These are phyloP conservation scores for Formica selysi DNA, from an alignment of 1,140 invertebrate species.

Conservation along the genomic window DNA sequence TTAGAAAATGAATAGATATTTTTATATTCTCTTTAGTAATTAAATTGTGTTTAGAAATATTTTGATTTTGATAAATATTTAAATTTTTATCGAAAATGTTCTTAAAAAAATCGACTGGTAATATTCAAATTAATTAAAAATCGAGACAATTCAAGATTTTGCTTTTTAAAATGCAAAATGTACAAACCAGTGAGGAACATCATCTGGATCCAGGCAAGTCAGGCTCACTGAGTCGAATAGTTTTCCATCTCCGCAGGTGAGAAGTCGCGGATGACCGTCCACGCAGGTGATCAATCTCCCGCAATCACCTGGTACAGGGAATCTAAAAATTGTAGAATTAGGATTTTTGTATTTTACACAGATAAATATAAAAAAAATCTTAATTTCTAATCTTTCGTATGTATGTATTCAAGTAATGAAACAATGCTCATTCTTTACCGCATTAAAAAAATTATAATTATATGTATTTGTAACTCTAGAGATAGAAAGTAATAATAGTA, in stretches of 20 bases:
- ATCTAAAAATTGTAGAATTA: conserved; percentile 85
- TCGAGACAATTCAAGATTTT: not conserved
- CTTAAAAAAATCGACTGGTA: too few relatives aligned
- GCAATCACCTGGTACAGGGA: conserved; percentile 93
- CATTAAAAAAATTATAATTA: not conserved
- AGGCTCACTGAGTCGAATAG: conserved; percentile 94
- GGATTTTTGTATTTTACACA: not conserved
- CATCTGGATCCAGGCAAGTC: conserved; percentile 93
- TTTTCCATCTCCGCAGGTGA: conserved; percentile 94
- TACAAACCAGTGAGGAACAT: conserved; percentile 89
- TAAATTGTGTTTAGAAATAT: conserved; percentile 1
- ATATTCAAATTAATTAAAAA: not conserved
- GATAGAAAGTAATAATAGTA: too few relatives aligned
- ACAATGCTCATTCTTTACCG: not conserved
- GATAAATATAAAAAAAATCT: not conserved
- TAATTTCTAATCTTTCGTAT: not conserved
- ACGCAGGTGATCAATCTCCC: conserved; percentile 95
- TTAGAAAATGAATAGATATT: conserved; percentile 31
- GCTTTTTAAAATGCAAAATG: conserved; percentile 11
- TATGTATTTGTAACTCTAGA: too few relatives aligned
- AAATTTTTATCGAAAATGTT: not conserved
- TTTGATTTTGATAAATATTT: not conserved
- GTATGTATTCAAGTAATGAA: not conserved
- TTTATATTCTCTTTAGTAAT: not conserved
- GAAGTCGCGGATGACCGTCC: conserved; percentile 93